Base-by-base conservation (phyloP, 64 coral and sea anemone genomes). In the Cladopsammia gracilis region DNA sequence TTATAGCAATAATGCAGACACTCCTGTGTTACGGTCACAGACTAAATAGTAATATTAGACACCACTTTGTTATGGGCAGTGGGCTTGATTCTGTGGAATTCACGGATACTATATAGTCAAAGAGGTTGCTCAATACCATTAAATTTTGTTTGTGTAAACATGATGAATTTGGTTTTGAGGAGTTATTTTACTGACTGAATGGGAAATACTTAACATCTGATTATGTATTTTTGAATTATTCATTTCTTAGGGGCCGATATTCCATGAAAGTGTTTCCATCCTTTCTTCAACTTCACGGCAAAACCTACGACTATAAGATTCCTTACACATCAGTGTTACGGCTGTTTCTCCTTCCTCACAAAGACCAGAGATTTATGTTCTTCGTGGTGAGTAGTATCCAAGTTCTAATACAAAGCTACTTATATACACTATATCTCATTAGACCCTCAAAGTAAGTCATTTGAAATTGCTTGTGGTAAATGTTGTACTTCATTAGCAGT, bases 231-330 rank as follows among this genome's bases (percentile, higher is more conserved):
- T 34, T 34, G 34, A 79, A 11, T 25, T 64, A 1, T 34, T 77
- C 34, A 76, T 51, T 18, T 50, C 75, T 61, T 79, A 99, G 98
- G 77, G 98, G 98, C 18, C 98, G 98, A 25, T 99, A 99, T 77
- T 93, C 98, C 48, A 93, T 96, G 66, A 99, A 99, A 82, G 92
- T 99, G 16, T 99, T 95, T 42, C 98, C 98, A 64, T 94, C 94
- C 24, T 99, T 99, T 69, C 70, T 99, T 42, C 98, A 99, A 59
- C 94, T 99, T 49, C 98, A 99, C 85, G 98, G 98, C 69, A 99
- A 99, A 96, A 99, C 98, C n/a, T 99, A 99, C 70, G 98, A 99
- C 83, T 96, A 99, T 91, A 99, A 99, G 79, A 99, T 99, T 64
- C 98, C 98, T 16, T 99, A 99, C 59, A 99, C 98, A 79, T 96